A percentile compares a stretch with the other conserved stretches of the same genome.
These are phyloP conservation scores for Anguilla megastoma DNA, from an alignment of 2,797 vertebrate genomes.

Conservation along the genomic window DNA sequence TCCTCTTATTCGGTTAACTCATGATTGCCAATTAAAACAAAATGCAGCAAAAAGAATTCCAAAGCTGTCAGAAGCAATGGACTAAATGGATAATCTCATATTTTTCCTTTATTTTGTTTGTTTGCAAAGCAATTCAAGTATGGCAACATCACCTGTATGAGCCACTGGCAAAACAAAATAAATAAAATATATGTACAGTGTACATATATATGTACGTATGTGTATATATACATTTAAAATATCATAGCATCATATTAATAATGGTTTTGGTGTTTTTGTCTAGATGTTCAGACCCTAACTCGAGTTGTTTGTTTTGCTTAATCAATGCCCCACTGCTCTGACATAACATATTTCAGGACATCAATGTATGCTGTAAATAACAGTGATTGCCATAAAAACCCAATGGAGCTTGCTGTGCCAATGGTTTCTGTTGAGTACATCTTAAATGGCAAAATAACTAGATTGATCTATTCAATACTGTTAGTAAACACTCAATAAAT, in stretches of 20 bases:
- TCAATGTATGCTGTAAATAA: not conserved
- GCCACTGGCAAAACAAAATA: not conserved
- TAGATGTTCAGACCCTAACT: not conserved
- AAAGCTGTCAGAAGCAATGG: slow-evolving; percentile 73
- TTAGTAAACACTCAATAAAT: not conserved
- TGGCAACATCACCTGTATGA: slow-evolving; percentile 44
- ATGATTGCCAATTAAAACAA: slow-evolving; percentile 81
- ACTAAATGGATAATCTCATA: slow-evolving; percentile 73
- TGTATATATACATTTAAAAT: too few species aligned
- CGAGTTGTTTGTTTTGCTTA: not conserved
- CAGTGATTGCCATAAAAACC: not conserved
- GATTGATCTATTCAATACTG: not conserved
- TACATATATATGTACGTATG: not conserved
- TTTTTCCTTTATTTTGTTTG: slow-evolving; percentile 72
- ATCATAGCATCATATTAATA: not conserved
- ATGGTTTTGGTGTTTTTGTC: not conserved
- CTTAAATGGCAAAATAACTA: not conserved
- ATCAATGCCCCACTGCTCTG: not conserved
- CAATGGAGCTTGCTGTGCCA: not conserved
- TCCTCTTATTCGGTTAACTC: slow-evolving; percentile 76
- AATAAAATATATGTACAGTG: slow-evolving; percentile 9
- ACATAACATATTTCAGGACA: not conserved
- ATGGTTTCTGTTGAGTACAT: not conserved
- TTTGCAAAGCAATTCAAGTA: slow-evolving; percentile 53
- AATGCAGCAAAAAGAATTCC: slow-evolving; percentile 74